phyloP scores from a whole-genome alignment of 2,888 invertebrate genomes.

The Schizaphis graminum region DNA sequence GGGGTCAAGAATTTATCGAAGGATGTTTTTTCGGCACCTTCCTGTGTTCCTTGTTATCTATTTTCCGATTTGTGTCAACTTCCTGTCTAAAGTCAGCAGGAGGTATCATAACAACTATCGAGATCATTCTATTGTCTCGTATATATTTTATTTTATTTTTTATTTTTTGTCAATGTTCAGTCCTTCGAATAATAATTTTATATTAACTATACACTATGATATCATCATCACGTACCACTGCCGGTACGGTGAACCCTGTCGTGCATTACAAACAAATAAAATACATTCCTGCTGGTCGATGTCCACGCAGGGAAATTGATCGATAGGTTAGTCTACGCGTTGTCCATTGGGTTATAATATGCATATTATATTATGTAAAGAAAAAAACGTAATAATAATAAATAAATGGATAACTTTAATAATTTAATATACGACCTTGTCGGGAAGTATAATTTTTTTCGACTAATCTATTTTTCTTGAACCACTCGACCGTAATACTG shows the following conservation, averaged over 20 bases:
- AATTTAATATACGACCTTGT: constrained; percentile 27
- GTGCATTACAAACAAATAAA: constrained; percentile 58
- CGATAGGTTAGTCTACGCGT: constrained; percentile 13
- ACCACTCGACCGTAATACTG: constrained; percentile 42
- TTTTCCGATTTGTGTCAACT: constrained; percentile 43
- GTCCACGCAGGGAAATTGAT: constrained; percentile 44
- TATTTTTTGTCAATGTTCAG: constrained; percentile 27
- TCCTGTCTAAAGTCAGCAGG: constrained; percentile 53
- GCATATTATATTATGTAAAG: background rate
- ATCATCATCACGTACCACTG: constrained; percentile 37
- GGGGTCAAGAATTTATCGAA: constrained; percentile 36
- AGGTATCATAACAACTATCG: constrained; percentile 27
- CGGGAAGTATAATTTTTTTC: constrained; percentile 26
- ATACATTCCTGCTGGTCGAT: constrained; percentile 39
- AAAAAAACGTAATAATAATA: constrained; percentile 34
- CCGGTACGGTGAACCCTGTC: constrained; percentile 30
- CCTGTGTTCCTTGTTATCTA: constrained; percentile 20
- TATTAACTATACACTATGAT: constrained; percentile 17
- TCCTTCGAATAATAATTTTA: constrained; percentile 60
- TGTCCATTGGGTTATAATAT: background rate
- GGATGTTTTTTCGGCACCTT: constrained; percentile 37
- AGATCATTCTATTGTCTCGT: constrained; percentile 50
- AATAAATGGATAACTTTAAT: constrained; percentile 12
- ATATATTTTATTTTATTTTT: constrained; percentile 16
- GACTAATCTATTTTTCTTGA: background rate